Percentiles rank a stretch among this genome's conserved stretches.
Conservation (phyloP, 2,888 invertebrate genomes). For the Temnothorax unifasciatus region DNA sequence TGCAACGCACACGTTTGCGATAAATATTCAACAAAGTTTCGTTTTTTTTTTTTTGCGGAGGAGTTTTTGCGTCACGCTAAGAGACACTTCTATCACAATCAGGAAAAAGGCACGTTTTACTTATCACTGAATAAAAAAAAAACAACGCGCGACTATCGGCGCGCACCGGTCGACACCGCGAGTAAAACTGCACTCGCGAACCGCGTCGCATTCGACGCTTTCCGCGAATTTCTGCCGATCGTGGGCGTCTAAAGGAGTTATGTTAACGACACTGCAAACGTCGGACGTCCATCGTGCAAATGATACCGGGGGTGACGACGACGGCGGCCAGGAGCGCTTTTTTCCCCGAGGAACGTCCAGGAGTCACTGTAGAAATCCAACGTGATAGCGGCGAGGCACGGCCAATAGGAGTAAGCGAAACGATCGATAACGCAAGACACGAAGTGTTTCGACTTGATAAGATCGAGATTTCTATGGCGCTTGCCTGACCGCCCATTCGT, state of each 20-base stretch:
- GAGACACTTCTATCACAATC: not conserved
- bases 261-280: not conserved
- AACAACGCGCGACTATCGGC: conserved; percentile 3
- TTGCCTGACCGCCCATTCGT: conserved; percentile 22
- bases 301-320: not conserved
- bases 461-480: conserved; percentile 48
- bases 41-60: not conserved
- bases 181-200: conserved; percentile 47
- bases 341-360: conserved; percentile 22
- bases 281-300: conserved; percentile 36
- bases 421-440: conserved; percentile 60
- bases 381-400: conserved; percentile 29
- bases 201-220: conserved; percentile 36
- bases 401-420: conserved; percentile 26
- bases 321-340: conserved; percentile 6
- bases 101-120: conserved; percentile 9
- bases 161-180: conserved; percentile 40
- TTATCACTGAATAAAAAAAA: not conserved
- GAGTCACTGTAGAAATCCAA: conserved; percentile 47
- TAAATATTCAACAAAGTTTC: not conserved
- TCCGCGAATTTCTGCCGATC: conserved; percentile 27
- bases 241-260: not conserved
- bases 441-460: conserved; percentile 53
- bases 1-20: not conserved
- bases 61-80: not conserved